Base-by-base conservation (phyloP, 2,113 vertebrate genomes). In the Paedocypris sp. region DNA sequence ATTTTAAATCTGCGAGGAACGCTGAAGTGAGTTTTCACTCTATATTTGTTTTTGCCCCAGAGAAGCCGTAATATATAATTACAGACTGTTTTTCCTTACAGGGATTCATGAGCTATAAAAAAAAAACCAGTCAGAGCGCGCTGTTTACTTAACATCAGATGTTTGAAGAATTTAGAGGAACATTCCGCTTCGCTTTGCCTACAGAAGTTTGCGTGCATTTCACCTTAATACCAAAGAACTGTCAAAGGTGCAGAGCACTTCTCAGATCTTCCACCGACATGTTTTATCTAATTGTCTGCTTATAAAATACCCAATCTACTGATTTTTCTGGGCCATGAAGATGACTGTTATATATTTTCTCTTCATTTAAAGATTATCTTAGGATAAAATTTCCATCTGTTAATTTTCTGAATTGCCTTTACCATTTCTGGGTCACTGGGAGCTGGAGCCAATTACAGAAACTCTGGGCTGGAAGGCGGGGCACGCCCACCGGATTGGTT, bases 201-300 rank as follows among this genome's bases (percentile, higher is more conserved):
- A 16, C 13, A 41, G 35, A 41, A 41, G 52, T 28, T 49, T 36
- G 7, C n/a, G 19, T 7, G 10, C 32, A 7, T 25, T 48, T 41
- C 13, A 6, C n/a, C 18, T 39, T 54, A 54, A 56, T 19, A 41
- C 36, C 4, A 56, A 29, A 3, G 19, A 19, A 56, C 52, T 29
- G 52, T 41, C 52, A 36, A 38, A 15, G 50, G 31, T 7, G 39
- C 51, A 39, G 23, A 28, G 51, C 11, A 56, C 18, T 41, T 12
- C 35, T 41, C 52, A 56, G 35, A 41, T 28, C 35, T 28, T 33
- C 15, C 3, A 22, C 10, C 33, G 2, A 3, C 10, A 56, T 28
- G 36, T 41, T 56, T 41, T 23, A 56, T 56, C 52, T 41, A 56
- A 56, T 54, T 41, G 35, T 53, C 35, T 56, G 19, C 52, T 41